Evolutionary conservation across 2,888 invertebrate genomes (phyloP).

Genomic region (Gymnosoma rotundatum): DNA sequence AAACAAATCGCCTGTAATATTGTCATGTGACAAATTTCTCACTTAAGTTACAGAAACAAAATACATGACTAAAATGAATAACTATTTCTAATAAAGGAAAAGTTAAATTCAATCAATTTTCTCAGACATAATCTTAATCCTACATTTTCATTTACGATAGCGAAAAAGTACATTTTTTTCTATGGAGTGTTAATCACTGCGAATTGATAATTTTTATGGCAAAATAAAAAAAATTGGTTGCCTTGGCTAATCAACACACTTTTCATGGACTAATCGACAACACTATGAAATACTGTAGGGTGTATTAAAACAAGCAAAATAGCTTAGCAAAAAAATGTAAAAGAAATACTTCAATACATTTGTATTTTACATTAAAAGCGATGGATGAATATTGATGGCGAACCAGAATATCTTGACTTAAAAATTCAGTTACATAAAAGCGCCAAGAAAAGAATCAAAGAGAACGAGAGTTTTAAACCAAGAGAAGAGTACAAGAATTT

Average conservation of each 20-base stretch:
- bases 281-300: slow-evolving; percentile 25
- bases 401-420: slow-evolving; percentile 36
- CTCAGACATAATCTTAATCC: no score
- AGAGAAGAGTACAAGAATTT: slow-evolving; percentile 19
- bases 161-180: no score
- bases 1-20: no score
- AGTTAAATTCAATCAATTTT: no score
- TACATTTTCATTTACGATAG: no score
- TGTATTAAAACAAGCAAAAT: slow-evolving; percentile 55
- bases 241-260: background rate
- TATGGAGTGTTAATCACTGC: no score
- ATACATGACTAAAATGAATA: no score
- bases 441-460: slow-evolving; percentile 18
- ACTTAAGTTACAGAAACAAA: no score
- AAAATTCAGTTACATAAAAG: slow-evolving; percentile 41
- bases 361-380: slow-evolving; percentile 59
- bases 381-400: slow-evolving; percentile 66
- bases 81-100: no score
- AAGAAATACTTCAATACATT: slow-evolving; percentile 39
- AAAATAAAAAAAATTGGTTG: background rate
- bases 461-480: slow-evolving; percentile 1
- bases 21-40: no score
- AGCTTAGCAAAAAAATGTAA: slow-evolving; percentile 56
- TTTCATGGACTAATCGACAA: background rate
- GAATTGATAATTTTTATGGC: no score